A percentile compares a stretch with the other conserved stretches of the same genome.
Evolutionary conservation across 2,113 vertebrate genomes (phyloP).

Genomic region (Hippocampus comes): DNA sequence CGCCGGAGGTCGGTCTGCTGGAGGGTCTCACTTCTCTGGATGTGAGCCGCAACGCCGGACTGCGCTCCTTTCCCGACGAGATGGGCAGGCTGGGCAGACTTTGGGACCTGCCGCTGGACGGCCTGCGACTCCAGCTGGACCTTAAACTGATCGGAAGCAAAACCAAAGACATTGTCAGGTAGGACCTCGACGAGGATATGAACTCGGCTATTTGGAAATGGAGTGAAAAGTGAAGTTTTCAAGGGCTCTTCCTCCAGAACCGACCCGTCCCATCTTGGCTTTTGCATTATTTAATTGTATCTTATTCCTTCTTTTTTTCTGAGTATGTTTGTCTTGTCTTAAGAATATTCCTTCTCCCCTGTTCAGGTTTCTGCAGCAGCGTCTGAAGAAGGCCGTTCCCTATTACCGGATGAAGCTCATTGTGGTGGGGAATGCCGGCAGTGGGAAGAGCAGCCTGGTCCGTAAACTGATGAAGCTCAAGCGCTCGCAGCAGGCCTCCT

Average conservation of each 20-base stretch:
- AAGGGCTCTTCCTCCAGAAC: not conserved
- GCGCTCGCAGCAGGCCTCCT: slow-evolving; percentile 66
- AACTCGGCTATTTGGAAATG: not conserved
- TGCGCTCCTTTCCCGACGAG: slow-evolving; percentile 91
- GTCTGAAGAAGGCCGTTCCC: slow-evolving; percentile 92
- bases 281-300: too few relatives aligned
- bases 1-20: slow-evolving; percentile 86
- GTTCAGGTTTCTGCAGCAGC: slow-evolving; percentile 91
- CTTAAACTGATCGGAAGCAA: slow-evolving; percentile 90
- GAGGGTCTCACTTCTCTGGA: slow-evolving; percentile 90
- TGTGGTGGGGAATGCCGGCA: slow-evolving; percentile 86
- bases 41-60: slow-evolving; percentile 82
- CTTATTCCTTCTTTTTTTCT: too few relatives aligned
- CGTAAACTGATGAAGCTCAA: slow-evolving; percentile 87
- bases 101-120: slow-evolving; percentile 95
- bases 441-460: slow-evolving; percentile 89
- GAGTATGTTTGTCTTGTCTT: too few relatives aligned
- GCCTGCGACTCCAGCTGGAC: slow-evolving; percentile 86
- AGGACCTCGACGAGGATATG: not conserved
- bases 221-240: not conserved
- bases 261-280: too few relatives aligned
- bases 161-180: slow-evolving; percentile 96
- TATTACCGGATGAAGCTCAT: slow-evolving; percentile 94
- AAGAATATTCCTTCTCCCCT: not conserved
- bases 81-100: slow-evolving; percentile 88